A percentile compares a stretch with the other conserved stretches of the same genome.
Evolutionary conservation across 2,797 vertebrate genomes (phyloP).

Genomic region (Distichodus sexfasciatus): DNA sequence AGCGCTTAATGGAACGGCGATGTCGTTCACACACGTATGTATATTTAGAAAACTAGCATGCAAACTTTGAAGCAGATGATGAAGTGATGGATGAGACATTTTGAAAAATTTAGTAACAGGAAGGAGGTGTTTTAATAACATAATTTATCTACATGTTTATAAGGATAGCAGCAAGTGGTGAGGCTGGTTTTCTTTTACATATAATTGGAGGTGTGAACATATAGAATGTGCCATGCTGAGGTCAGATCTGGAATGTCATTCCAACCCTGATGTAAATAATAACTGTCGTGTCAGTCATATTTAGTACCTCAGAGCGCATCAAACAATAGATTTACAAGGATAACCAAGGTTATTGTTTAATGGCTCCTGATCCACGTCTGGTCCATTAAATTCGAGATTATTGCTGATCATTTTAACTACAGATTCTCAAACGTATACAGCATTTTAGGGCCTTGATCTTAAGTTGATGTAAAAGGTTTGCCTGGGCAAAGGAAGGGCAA

Average conservation of each 20-base stretch:
- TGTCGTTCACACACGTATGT: constrained; percentile 3
- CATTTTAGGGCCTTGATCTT: too few relatives aligned
- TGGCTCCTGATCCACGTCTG: not conserved
- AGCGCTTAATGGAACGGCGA: not conserved
- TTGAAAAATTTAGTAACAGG: too few relatives aligned
- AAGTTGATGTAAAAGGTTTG: too few relatives aligned
- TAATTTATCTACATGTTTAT: not conserved
- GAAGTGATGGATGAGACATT: constrained; percentile 4
- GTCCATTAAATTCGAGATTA: too few relatives aligned
- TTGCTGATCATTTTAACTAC: too few relatives aligned
- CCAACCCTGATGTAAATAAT: too few relatives aligned
- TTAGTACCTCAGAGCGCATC: too few relatives aligned
- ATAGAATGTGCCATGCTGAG: not conserved
- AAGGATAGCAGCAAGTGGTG: not conserved
- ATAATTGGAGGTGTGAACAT: not conserved
- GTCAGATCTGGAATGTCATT: not conserved
- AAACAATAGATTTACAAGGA: not conserved
- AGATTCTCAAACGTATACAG: too few relatives aligned
- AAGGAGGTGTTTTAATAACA: too few relatives aligned
- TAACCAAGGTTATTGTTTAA: not conserved
- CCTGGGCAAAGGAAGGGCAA: too few relatives aligned
- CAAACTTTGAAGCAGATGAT: not conserved
- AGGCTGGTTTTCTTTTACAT: not conserved
- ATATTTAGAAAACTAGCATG: not conserved
- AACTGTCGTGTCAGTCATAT: too few relatives aligned